A percentile compares a stretch with the other conserved stretches of the same genome.
These are phyloP conservation scores for Pocillopora grandis DNA, from an alignment of 92 coral and sea anemone genomes.

Conservation along the genomic window DNA sequence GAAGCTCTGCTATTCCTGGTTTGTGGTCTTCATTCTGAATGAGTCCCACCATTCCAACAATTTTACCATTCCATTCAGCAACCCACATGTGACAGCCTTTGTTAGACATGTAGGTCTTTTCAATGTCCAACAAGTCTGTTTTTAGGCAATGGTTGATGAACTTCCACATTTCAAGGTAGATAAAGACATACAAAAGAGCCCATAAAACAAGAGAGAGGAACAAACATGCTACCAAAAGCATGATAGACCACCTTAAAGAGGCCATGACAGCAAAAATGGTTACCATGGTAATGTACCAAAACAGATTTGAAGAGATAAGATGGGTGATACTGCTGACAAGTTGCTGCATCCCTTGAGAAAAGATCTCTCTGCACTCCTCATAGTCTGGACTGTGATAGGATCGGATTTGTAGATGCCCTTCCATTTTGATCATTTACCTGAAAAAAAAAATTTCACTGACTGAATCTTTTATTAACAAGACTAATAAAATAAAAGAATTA, in stretches of 20 bases:
- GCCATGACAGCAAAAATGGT: constrained; percentile 47
- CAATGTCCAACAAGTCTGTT: constrained; percentile 63
- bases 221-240: constrained; percentile 52
- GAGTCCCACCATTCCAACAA: constrained; percentile 77
- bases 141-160: constrained; percentile 56
- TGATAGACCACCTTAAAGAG: constrained; percentile 57
- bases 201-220: constrained; percentile 47
- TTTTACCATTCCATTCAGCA: constrained; percentile 62
- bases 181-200: constrained; percentile 58
- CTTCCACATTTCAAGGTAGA: constrained; percentile 52
- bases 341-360: constrained; percentile 69
- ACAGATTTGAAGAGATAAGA: constrained; percentile 56
- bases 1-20: constrained; percentile 64
- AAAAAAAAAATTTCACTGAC: too few relatives aligned
- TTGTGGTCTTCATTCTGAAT: constrained; percentile 45
- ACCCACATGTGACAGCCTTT: constrained; percentile 66
- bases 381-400: constrained; percentile 57
- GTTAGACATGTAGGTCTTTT: constrained; percentile 45
- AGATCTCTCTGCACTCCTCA: constrained; percentile 66
- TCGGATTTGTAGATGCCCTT: constrained; percentile 36
- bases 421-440: too few relatives aligned
- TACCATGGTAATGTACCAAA: constrained; percentile 43
- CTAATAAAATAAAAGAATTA: too few relatives aligned
- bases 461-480: too few relatives aligned
- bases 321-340: constrained; percentile 52